Base-by-base conservation (phyloP, 37 sponge, comb jelly and placozoan species). In the Ephydatia muelleri region DNA sequence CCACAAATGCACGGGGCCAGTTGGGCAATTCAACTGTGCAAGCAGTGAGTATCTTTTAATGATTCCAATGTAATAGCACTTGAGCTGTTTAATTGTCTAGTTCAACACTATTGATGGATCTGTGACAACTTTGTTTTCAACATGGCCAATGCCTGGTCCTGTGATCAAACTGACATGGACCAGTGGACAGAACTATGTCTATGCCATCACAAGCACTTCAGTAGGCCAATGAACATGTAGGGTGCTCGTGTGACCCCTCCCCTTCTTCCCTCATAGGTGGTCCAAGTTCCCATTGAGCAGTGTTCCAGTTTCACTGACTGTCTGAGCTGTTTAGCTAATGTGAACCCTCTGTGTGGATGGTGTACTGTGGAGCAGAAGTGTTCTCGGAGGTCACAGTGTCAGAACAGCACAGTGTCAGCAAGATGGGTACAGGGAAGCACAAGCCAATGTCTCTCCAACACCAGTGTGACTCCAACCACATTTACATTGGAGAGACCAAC, bases 301-400 rank as follows among this genome's bases (percentile, higher is more conserved):
- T 92, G 93, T 49, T 82, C 86, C 70, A 73, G 29, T 35, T 70
- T 64, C 35, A 74, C 72, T n/a, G 49, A 84, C 69, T 92, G 93
- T 68, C 39, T 38, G 34, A 38, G 73, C 49, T 92, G 93, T 70
- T 37, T 75, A 28, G 80, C 13, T 66, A 32, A 73, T 39, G 5
- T 26, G 65, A 87, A 90, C 78, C 94, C 94, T 29, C 80, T 96
- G 74, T 96, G 96, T 88, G 96, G 96, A 12, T 96, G 96, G 96
- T 96, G 96, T 88, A 80, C 77, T 33, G 83, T 96, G 66, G 94
- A 96, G 89, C 88, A 90, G 80, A 91, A 91, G 91, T 96, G 96
- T 75, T 90, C 89, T 65, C 79, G 91, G 49, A 80, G 67, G 76
- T 79, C 87, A 43, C 75, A 85, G 75, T 96, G 96, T 79, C 30